Percentiles rank a stretch among this genome's conserved stretches.
These are phyloP conservation scores for Acrocera orbiculus DNA, from an alignment of 2,888 invertebrate species.

Conservation along the genomic window DNA sequence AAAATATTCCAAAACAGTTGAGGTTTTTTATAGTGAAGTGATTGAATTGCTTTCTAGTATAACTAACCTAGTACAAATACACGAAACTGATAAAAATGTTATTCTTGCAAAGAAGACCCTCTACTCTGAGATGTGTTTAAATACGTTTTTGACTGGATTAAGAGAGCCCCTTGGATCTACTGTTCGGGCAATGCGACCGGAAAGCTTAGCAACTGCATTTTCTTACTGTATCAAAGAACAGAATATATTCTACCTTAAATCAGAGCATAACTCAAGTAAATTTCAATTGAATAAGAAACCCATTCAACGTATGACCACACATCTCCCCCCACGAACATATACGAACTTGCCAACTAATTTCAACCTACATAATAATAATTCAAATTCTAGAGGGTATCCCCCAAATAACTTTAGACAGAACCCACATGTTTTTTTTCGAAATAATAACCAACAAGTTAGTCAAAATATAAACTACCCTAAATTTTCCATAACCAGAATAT, in stretches of 20 bases:
- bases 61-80: conserved; percentile 12
- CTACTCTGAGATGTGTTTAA: conserved; percentile 14
- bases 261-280: too few species aligned
- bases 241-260: conserved; percentile 11
- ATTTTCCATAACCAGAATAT: too few species aligned
- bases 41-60: conserved; percentile 14
- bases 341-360: too few species aligned
- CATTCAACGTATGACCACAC: too few species aligned
- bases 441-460: too few species aligned
- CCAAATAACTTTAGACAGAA: too few species aligned
- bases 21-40: conserved; percentile 13
- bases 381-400: too few species aligned
- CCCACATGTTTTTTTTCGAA: too few species aligned
- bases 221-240: conserved; percentile 13
- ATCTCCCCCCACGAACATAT: too few species aligned
- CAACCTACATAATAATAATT: too few species aligned
- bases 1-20: conserved; percentile 9
- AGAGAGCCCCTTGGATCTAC: conserved; percentile 14
- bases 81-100: conserved; percentile 12
- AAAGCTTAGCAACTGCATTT: conserved; percentile 10
- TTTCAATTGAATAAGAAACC: too few species aligned
- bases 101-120: conserved; percentile 11
- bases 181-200: conserved; percentile 13
- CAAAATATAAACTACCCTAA: too few species aligned
- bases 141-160: conserved; percentile 11